Conservation (phyloP, 92 coral and sea anemone genomes). For the Phymanthus crucifer region DNA sequence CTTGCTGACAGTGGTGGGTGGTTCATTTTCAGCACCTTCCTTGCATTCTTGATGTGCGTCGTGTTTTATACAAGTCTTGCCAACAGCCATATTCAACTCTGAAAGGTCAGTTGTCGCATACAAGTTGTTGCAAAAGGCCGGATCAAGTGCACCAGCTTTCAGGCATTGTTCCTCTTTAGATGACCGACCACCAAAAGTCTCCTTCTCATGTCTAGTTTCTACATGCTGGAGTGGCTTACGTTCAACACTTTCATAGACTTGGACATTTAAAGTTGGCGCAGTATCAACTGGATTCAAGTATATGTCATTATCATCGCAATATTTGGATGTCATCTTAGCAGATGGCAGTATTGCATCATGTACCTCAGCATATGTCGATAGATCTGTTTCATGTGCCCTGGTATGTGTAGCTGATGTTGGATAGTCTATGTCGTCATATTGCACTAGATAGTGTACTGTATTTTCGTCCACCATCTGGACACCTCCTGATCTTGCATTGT, state of each 20-base stretch:
- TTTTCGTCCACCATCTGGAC: background rate
- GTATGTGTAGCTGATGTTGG: background rate
- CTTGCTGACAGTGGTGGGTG: too few relatives aligned
- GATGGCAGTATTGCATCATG: background rate
- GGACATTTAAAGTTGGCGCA: background rate
- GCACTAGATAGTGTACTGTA: background rate
- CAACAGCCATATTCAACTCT: background rate
- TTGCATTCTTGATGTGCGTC: background rate
- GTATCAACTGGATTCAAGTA: slow-evolving; percentile 4
- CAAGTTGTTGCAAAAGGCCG: background rate
- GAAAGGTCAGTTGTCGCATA: too few relatives aligned
- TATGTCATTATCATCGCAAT: background rate
- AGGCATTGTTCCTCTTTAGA: background rate
- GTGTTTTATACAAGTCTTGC: background rate
- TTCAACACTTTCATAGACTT: background rate
- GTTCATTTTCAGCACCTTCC: too few relatives aligned
- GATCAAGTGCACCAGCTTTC: too few relatives aligned
- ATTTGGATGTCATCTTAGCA: background rate
- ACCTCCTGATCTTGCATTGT: background rate
- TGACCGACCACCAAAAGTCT: background rate
- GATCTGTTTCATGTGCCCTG: background rate
- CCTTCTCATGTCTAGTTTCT: background rate
- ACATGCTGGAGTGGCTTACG: background rate
- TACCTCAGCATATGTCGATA: slow-evolving; percentile 4
- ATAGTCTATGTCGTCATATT: background rate